A percentile compares a stretch with the other conserved stretches of the same genome.
Evolutionary conservation across 2,113 vertebrate genomes (phyloP).

Genomic region (Neodontobutis hainanensis): DNA sequence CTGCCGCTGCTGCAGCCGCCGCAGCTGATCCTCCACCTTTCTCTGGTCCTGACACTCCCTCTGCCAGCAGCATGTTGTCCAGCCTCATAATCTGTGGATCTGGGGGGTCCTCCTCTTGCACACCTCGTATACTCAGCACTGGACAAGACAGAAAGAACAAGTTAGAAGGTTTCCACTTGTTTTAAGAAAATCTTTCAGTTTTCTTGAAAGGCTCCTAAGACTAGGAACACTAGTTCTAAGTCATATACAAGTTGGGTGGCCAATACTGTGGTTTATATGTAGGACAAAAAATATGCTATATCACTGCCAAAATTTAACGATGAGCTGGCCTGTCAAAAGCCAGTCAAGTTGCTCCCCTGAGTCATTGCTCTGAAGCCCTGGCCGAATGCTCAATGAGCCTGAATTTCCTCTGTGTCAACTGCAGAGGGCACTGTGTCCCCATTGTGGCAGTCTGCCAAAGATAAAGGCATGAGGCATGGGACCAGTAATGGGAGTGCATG

Average conservation of each 20-base stretch:
- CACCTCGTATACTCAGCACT: conserved; percentile 87
- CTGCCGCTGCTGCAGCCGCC: conserved; percentile 83
- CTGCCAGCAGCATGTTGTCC: conserved; percentile 90
- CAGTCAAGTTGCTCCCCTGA: conserved; percentile 56
- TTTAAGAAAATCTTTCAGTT: neutral
- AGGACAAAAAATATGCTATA: conserved; percentile 37
- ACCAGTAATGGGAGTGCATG: conserved; percentile 81
- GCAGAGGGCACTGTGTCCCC: conserved; percentile 77
- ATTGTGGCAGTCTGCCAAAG: conserved; percentile 64
- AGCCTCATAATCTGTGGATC: conserved; percentile 88
- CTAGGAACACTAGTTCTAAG: neutral
- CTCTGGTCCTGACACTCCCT: conserved; percentile 88
- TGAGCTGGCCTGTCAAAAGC: conserved; percentile 55
- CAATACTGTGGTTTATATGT: conserved; percentile 8
- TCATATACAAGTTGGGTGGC: neutral
- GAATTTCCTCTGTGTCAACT: conserved; percentile 51
- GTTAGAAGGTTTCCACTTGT: neutral
- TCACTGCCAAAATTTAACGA: conserved; percentile 51
- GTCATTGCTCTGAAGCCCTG: conserved; percentile 31
- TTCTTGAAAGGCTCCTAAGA: neutral
- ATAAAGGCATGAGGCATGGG: conserved; percentile 76
- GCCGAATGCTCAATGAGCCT: conserved; percentile 49
- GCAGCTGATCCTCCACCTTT: conserved; percentile 85
- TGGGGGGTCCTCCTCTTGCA: conserved; percentile 88
- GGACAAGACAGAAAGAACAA: conserved; percentile 1